Evolutionary conservation across 2,113 vertebrate genomes (phyloP).

Genomic region (Grallaria varia): DNA sequence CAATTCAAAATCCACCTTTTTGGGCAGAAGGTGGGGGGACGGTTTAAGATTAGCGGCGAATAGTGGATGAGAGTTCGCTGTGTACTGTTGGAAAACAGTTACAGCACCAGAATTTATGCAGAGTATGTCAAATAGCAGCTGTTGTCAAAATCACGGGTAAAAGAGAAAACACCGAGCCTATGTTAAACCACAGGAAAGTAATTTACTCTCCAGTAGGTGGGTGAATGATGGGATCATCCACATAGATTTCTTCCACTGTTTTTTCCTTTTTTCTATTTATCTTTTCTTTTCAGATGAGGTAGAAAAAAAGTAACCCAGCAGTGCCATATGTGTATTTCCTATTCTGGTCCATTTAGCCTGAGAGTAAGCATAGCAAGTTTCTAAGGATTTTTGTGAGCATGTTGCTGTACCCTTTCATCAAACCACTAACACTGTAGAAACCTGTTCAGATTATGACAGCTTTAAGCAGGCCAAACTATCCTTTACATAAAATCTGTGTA

Average conservation of each 20-base stretch:
- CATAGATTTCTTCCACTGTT: not conserved
- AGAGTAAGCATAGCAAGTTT: not conserved
- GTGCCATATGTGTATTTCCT: not conserved
- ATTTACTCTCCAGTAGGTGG: not conserved
- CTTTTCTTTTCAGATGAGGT: not conserved
- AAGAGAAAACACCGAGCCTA: not conserved
- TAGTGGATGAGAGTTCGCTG: not conserved
- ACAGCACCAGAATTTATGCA: not conserved
- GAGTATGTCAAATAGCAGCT: not conserved
- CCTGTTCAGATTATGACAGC: not conserved
- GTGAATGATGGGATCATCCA: not conserved
- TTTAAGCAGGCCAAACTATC: not conserved
- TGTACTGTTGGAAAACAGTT: not conserved
- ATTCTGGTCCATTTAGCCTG: not conserved
- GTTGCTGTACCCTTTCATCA: not conserved
- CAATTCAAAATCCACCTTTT: not conserved
- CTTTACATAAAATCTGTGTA: not conserved
- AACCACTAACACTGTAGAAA: not conserved
- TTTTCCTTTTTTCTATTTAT: not conserved
- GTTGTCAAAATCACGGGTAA: not conserved
- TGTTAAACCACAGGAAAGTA: not conserved
- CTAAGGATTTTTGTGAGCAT: not conserved
- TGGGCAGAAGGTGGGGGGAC: rapidly evolving
- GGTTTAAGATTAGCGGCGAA: not conserved
- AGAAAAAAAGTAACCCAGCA: not conserved